phyloP scores from a whole-genome alignment of 2,797 vertebrate species.

The Protosalanx chinensis region DNA sequence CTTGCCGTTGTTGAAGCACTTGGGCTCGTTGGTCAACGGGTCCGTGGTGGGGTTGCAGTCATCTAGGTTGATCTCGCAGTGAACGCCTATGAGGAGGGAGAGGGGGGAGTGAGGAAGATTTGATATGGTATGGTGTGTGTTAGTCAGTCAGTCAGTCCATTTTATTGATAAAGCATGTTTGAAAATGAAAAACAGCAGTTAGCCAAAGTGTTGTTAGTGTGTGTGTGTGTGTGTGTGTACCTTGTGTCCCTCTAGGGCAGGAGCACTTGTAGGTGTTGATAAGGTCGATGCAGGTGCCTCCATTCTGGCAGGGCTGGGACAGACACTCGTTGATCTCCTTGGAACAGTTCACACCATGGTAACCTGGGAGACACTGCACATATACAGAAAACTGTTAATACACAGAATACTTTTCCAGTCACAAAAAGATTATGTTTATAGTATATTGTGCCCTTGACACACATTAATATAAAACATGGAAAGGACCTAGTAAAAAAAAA shows the following conservation, averaged over 20 bases:
- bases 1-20: constrained; percentile 94
- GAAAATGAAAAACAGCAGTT: background rate
- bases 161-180: background rate
- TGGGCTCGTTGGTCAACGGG: constrained; percentile 83
- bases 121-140: background rate
- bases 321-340: constrained; percentile 96
- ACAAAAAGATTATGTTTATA: no score
- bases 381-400: background rate
- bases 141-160: background rate
- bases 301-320: constrained; percentile 92
- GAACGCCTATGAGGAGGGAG: constrained; percentile 77
- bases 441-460: no score
- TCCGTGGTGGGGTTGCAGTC: constrained; percentile 89
- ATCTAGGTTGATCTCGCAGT: constrained; percentile 96
- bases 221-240: constrained; percentile 66
- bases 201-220: background rate
- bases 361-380: constrained; percentile 87
- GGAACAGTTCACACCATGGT: constrained; percentile 93
- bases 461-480: background rate
- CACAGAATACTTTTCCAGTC: no score
- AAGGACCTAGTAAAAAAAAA: background rate
- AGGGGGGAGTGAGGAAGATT: background rate
- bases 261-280: constrained; percentile 98
- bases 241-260: constrained; percentile 95
- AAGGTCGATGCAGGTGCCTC: constrained; percentile 95